Evolutionary conservation across 23 tunicate genomes (phyloP), one percentile per base, ranked within the genome.

Genomic region (Botrylloides violaceus): DNA sequence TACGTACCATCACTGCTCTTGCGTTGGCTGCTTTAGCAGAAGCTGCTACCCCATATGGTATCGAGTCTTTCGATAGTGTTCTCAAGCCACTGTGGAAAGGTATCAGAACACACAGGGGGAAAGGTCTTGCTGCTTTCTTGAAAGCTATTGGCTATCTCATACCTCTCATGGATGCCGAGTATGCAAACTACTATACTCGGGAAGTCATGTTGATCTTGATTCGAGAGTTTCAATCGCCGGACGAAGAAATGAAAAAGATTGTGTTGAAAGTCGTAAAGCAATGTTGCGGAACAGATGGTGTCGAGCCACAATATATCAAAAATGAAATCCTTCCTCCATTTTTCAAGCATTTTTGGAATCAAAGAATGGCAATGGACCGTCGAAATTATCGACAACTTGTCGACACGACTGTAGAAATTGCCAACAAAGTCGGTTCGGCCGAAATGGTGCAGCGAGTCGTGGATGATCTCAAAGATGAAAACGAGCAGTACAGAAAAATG

Each of bases 201-300:
- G 99, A 94, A 94, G 99, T 94, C 53, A 94, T 95, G 99, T 82
- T 95, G 96, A 95, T 95, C 71, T 66, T 95, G 72, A 95, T 95
- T 71, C 91, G 99, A 32, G 96, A 95, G 76, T 95, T 95, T 61
- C 89, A 89, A 36, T 95, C 96, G 34, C 99, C 99, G 28, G 99
- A 95, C 71, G 99, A 95, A 64, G 99, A 95, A 70, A 95, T 95
- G 99, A 95, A 95, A 75, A 95, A 87, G 59, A 95, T 95, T 79
- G 99, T 95, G 43, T 33, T 95, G 61, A 95, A 95, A 75, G 98
- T 95, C 2, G 99, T 95, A 66, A 95, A 95, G 96, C 99, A 95
- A 65, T 95, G 99, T 71, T 95, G 99, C 61, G 99, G 84, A 0
- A 95, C 99, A 19, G 99, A 95, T 79, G 99, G 99, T 79, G 99